phyloP scores from a whole-genome alignment of 2,888 invertebrate genomes.

The Clostera curtula region DNA sequence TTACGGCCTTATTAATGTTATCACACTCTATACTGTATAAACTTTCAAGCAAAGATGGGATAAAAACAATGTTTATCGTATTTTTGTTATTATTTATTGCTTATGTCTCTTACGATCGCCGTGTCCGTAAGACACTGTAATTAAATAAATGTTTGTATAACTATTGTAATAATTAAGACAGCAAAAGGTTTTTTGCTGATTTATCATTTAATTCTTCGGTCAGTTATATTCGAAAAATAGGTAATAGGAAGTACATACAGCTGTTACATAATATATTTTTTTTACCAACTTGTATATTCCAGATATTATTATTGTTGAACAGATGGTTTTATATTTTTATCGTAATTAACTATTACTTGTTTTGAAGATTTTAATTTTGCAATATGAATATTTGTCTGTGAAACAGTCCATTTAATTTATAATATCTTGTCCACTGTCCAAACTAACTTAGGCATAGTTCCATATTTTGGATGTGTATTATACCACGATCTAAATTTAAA shows the following conservation, averaged over 20 bases:
- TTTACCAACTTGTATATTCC: constrained; percentile 63
- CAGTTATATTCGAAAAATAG: constrained; percentile 43
- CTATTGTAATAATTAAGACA: constrained; percentile 14
- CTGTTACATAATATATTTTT: constrained; percentile 66
- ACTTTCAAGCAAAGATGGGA: no score
- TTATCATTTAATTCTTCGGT: constrained; percentile 29
- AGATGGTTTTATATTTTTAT: constrained; percentile 67
- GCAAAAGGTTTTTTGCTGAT: constrained; percentile 28
- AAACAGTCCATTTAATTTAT: constrained; percentile 59
- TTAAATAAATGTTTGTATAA: constrained; percentile 8
- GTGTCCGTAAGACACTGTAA: constrained; percentile 10
- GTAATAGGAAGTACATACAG: constrained; percentile 31
- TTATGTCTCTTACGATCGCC: constrained; percentile 11
- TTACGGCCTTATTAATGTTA: constrained; percentile 50
- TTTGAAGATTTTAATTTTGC: constrained; percentile 50
- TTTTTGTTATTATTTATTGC: constrained; percentile 12
- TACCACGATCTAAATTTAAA: constrained; percentile 65
- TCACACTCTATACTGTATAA: constrained; percentile 29
- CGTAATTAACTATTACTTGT: constrained; percentile 53
- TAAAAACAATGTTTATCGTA: no score
- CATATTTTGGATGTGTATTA: constrained; percentile 74
- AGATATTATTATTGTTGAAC: constrained; percentile 70
- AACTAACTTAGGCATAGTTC: constrained; percentile 69
- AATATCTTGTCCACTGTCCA: constrained; percentile 70
- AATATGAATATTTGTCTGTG: constrained; percentile 39